Percentiles rank a stretch among this genome's conserved stretches.
These are phyloP conservation scores for Rhinichthys klamathensis DNA, from an alignment of 2,113 vertebrate species.

Conservation along the genomic window DNA sequence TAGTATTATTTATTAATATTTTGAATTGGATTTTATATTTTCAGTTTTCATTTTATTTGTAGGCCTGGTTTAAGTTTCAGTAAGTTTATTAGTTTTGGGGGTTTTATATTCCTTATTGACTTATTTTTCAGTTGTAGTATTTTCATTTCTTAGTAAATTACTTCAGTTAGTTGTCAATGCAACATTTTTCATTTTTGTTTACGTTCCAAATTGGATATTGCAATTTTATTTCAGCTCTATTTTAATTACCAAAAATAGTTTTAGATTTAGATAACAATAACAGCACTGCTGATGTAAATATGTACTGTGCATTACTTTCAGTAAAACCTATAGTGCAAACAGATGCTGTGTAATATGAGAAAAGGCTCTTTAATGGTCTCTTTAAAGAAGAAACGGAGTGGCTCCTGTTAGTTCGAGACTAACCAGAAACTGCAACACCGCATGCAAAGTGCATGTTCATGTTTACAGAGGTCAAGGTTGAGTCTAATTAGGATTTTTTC, in stretches of 20 bases:
- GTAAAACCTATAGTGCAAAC: background rate
- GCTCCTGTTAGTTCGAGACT: conserved; percentile 33
- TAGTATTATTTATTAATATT: no score
- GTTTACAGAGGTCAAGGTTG: conserved; percentile 26
- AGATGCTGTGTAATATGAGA: background rate
- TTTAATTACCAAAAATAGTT: no score
- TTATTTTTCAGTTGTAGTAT: background rate
- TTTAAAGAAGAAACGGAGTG: background rate
- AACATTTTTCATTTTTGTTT: no score
- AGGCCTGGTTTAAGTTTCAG: background rate
- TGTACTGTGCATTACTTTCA: background rate
- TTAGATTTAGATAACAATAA: background rate
- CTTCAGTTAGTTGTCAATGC: no score
- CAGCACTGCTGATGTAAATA: background rate
- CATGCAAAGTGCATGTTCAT: conserved; percentile 23
- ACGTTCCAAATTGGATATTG: no score
- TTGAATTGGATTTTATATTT: background rate
- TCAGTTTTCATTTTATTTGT: background rate
- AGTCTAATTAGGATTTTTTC: conserved; percentile 50
- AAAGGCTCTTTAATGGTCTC: background rate
- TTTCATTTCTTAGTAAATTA: background rate
- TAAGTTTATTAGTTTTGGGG: background rate
- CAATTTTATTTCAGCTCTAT: no score
- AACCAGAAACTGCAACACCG: conserved; percentile 20
- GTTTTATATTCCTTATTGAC: background rate